Evolutionary conservation across 2,113 vertebrate species (phyloP).

Genomic region (Pteropus alecto): DNA sequence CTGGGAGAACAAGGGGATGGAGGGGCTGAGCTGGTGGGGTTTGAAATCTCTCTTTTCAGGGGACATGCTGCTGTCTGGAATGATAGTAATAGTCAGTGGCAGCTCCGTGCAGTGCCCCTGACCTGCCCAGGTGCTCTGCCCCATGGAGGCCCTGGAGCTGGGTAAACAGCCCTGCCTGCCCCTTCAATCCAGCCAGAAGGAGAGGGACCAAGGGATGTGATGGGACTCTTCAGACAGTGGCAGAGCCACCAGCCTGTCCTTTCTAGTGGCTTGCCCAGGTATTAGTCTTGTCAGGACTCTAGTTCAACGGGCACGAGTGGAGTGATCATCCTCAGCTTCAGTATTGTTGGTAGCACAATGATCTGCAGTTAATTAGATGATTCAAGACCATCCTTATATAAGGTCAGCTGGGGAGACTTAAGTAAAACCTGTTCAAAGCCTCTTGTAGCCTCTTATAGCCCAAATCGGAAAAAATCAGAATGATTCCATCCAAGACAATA

Average conservation of each 20-base stretch:
- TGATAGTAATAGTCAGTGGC: conserved; percentile 51
- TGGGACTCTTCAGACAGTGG: neutral
- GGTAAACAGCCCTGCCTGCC: neutral
- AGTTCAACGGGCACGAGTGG: neutral
- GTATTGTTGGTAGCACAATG: neutral
- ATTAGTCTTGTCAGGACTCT: neutral
- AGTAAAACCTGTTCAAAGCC: neutral
- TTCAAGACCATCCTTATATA: neutral
- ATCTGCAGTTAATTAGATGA: neutral
- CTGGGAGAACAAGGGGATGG: conserved; percentile 56
- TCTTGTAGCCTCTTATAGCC: neutral
- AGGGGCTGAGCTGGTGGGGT: conserved; percentile 45
- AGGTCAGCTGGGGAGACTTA: neutral
- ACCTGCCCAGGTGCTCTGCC: neutral
- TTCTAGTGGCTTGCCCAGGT: neutral
- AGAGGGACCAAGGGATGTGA: neutral
- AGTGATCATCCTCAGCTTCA: neutral
- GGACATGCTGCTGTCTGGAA: neutral
- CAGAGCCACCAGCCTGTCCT: neutral
- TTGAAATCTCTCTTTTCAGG: conserved; percentile 55
- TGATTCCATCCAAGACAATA: neutral
- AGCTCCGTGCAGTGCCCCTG: neutral
- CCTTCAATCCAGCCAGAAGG: neutral
- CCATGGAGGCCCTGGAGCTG: neutral
- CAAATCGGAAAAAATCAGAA: neutral